Conservation (phyloP, 2,797 vertebrate genomes). For the Zenarchopterus dispar region DNA sequence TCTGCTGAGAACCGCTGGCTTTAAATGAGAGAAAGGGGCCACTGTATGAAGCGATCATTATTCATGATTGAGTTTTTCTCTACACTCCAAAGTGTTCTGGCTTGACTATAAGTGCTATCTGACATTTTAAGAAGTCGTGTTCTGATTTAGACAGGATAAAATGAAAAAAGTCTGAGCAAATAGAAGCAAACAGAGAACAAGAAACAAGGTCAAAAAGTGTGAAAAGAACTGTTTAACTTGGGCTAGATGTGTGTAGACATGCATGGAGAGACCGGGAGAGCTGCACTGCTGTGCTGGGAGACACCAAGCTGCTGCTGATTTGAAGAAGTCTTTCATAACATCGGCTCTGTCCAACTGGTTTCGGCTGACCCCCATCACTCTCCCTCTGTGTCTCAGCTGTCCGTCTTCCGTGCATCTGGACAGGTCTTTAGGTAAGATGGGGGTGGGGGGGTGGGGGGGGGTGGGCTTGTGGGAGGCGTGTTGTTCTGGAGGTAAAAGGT, state of each 20-base stretch:
- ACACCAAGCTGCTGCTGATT: slow-evolving; percentile 44
- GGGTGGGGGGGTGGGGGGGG: slow-evolving; percentile 35
- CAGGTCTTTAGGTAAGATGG: slow-evolving; percentile 54
- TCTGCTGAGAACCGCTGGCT: slow-evolving; percentile 55
- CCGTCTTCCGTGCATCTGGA: slow-evolving; percentile 59
- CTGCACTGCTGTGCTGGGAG: slow-evolving; percentile 62
- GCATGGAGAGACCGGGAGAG: slow-evolving; percentile 47
- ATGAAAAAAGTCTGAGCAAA: slow-evolving; percentile 3
- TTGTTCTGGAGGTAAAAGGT: slow-evolving; percentile 62
- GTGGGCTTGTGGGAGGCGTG: slow-evolving; percentile 29
- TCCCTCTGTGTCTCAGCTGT: slow-evolving; percentile 56
- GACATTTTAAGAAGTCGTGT: slow-evolving; percentile 9
- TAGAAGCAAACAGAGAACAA: slow-evolving; percentile 23
- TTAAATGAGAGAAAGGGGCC: slow-evolving; percentile 36
- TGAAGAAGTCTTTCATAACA: slow-evolving; percentile 72
- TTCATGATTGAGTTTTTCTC: slow-evolving; percentile 35
- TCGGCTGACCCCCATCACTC: slow-evolving; percentile 49
- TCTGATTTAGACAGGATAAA: slow-evolving; percentile 15
- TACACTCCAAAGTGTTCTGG: slow-evolving; percentile 12
- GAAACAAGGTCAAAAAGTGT: slow-evolving; percentile 40
- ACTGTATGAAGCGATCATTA: slow-evolving; percentile 34
- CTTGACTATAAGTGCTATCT: background rate
- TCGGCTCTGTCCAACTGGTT: slow-evolving; percentile 65
- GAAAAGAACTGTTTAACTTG: slow-evolving; percentile 46
- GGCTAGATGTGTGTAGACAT: slow-evolving; percentile 49